These are phyloP conservation scores for Mechanitis mazaeus DNA, from an alignment of 2,888 invertebrate genomes.

Conservation along the genomic window DNA sequence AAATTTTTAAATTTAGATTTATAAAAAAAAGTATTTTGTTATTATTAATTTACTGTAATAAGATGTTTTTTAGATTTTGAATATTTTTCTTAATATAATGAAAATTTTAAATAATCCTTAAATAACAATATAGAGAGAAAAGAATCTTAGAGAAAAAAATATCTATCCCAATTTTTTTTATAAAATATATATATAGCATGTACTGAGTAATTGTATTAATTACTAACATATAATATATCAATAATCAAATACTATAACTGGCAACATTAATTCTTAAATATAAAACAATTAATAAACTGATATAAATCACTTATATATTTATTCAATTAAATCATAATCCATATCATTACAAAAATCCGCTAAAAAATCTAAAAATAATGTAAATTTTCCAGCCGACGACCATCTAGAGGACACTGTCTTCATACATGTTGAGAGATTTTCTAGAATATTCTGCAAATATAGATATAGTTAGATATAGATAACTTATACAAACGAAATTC, in stretches of 20 bases:
- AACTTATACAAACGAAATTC: neutral
- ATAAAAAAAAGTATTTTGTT: neutral
- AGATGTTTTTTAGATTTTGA: no score
- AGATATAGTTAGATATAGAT: neutral
- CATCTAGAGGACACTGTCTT: conserved; percentile 53
- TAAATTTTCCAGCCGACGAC: conserved; percentile 59
- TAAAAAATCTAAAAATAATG: conserved; percentile 61
- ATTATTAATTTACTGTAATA: neutral
- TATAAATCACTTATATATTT: neutral
- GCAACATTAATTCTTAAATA: neutral
- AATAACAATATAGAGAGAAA: no score
- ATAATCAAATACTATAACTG: no score
- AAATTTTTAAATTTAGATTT: no score
- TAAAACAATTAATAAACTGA: neutral
- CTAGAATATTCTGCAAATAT: conserved; percentile 50
- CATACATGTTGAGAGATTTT: conserved; percentile 61
- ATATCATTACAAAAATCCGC: conserved; percentile 66
- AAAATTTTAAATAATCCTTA: no score
- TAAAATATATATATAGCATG: no score
- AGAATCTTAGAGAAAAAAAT: no score
- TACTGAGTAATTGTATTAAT: no score
- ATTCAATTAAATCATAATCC: conserved; percentile 48
- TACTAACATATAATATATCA: no score
- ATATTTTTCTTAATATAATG: no score
- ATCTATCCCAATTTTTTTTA: no score